phyloP scores from a whole-genome alignment of 2,888 invertebrate genomes.

The Cataglyphis albicans region DNA sequence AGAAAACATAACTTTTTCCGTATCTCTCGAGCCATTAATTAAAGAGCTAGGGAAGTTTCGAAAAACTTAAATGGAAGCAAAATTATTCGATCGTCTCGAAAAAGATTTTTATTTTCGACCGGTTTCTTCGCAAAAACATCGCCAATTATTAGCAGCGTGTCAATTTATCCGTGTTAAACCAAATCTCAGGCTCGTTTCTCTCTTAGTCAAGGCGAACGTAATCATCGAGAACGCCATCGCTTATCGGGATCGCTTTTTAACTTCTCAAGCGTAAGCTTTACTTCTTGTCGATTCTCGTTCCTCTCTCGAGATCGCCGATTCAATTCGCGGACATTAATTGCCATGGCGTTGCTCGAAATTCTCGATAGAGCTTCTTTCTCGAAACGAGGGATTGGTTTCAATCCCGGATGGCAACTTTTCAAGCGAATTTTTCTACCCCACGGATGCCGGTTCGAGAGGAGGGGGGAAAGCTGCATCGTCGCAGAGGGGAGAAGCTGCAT shows the following conservation, averaged over 20 bases:
- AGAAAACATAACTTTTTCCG: constrained; percentile 36
- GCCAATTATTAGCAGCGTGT: constrained; percentile 20
- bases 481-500: constrained; percentile 44
- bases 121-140: constrained; percentile 23
- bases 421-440: constrained; percentile 25
- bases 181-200: background rate
- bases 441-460: background rate
- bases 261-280: constrained; percentile 7
- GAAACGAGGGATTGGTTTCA: constrained; percentile 26
- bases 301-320: constrained; percentile 38
- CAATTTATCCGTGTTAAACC: background rate
- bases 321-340: constrained; percentile 46
- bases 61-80: background rate
- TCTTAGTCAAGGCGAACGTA: constrained; percentile 20
- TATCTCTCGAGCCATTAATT: constrained; percentile 10
- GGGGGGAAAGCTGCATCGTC: constrained; percentile 43
- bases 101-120: background rate
- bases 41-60: constrained; percentile 11
- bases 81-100: background rate
- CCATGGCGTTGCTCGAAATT: constrained; percentile 26
- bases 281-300: background rate
- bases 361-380: constrained; percentile 23
- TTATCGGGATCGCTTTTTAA: constrained; percentile 27
- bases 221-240: background rate
- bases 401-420: constrained; percentile 35